Conservation (phyloP, 2,888 invertebrate genomes). For the Unio pictorum region DNA sequence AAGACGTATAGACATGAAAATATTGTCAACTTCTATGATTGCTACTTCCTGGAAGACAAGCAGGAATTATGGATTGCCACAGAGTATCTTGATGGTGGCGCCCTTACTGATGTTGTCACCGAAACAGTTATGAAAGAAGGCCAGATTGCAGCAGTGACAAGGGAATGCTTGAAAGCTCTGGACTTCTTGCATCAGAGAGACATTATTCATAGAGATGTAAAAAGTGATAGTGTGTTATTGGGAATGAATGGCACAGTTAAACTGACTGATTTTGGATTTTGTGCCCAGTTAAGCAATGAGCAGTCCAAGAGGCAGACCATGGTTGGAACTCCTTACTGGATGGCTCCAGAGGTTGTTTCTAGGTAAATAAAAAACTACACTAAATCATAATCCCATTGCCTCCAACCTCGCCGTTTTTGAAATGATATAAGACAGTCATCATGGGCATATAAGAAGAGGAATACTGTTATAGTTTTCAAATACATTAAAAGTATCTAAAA, state of each 20-base stretch:
- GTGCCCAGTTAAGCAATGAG: constrained; percentile 94
- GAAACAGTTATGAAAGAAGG: constrained; percentile 97
- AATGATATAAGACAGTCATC: too few species aligned
- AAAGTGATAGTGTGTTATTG: constrained; percentile 95
- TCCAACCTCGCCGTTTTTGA: too few species aligned
- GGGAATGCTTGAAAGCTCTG: constrained; percentile 90
- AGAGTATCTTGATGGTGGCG: constrained; percentile 90
- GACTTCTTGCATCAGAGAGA: constrained; percentile 91
- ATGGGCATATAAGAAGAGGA: too few species aligned
- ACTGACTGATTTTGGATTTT: constrained; percentile 92
- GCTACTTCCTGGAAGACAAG: constrained; percentile 89
- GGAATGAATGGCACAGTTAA: constrained; percentile 87
- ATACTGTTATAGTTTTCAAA: too few species aligned
- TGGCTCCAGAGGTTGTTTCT: constrained; percentile 87
- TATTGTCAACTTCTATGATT: constrained; percentile 94
- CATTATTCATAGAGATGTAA: constrained; percentile 83
- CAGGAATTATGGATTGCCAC: constrained; percentile 94
- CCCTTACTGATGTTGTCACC: constrained; percentile 96
- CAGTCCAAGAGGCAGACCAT: constrained; percentile 89
- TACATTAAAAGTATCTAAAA: too few species aligned
- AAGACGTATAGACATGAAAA: constrained; percentile 86
- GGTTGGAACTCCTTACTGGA: constrained; percentile 99
- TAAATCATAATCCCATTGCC: too few species aligned
- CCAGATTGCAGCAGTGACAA: constrained; percentile 95
- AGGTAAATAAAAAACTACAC: constrained; percentile 51